Conservation (phyloP, 2,797 vertebrate genomes). For the Aldrovandia affinis region DNA sequence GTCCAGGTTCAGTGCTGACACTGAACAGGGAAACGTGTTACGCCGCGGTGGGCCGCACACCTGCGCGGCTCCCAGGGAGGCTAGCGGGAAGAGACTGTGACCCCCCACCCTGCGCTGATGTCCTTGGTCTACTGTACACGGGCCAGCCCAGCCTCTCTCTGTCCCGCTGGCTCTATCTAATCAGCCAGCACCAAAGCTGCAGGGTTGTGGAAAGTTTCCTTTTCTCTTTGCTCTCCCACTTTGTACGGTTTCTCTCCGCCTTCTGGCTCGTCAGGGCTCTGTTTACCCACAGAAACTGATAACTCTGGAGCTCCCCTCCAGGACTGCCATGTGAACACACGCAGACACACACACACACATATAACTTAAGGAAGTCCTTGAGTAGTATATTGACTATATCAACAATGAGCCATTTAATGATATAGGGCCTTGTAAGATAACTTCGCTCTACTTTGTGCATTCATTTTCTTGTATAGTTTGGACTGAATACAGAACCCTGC, state of each 20-base stretch:
- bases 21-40: conserved; percentile 30
- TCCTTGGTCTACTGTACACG: conserved; percentile 17
- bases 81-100: background rate
- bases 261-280: background rate
- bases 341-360: background rate
- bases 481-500: background rate
- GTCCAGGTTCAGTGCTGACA: background rate
- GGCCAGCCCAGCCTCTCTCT: background rate
- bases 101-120: conserved; percentile 10
- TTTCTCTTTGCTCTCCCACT: background rate
- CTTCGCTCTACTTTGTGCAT: background rate
- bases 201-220: conserved; percentile 14
- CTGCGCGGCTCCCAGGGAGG: conserved; percentile 51
- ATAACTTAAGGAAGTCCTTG: background rate
- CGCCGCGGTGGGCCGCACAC: conserved; percentile 40
- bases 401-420: background rate
- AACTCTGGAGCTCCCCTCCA: background rate
- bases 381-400: background rate
- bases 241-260: background rate
- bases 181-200: conserved; percentile 2
- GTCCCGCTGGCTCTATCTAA: conserved; percentile 26
- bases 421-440: background rate
- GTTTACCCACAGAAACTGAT: conserved; percentile 14
- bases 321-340: background rate
- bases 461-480: background rate